phyloP scores from a whole-genome alignment of 1,140 invertebrate species.

The Rhizoglyphus robini region DNA sequence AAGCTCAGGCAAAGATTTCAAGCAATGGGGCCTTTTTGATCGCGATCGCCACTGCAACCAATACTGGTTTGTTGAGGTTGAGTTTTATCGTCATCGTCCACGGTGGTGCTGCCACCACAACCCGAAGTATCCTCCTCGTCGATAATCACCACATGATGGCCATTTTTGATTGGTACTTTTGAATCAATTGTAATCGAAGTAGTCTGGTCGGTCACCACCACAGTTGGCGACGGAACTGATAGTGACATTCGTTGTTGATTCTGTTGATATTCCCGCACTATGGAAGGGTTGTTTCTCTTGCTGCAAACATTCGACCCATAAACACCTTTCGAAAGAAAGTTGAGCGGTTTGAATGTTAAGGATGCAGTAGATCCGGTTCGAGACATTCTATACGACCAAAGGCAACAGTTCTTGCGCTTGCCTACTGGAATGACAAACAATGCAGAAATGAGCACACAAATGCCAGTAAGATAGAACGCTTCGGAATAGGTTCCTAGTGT shows the following conservation, averaged over 20 bases:
- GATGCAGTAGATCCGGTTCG: background rate
- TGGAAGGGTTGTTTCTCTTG: background rate
- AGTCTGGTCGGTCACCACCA: too few species aligned
- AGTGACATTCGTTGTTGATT: background rate
- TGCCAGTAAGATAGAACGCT: slow-evolving; percentile 72
- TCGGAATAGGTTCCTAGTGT: slow-evolving; percentile 58
- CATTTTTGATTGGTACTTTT: background rate
- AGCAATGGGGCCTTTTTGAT: too few species aligned
- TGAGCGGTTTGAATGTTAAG: background rate
- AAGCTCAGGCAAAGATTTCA: too few species aligned
- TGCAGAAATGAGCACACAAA: slow-evolving; percentile 70
- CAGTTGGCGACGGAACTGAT: background rate
- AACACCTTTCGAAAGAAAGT: background rate
- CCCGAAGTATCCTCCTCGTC: background rate
- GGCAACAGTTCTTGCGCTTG: background rate
- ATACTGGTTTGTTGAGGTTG: too few species aligned
- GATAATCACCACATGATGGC: background rate
- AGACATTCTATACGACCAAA: background rate
- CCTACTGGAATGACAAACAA: slow-evolving; percentile 46
- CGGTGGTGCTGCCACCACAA: too few species aligned
- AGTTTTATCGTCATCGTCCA: too few species aligned
- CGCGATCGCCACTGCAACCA: too few species aligned
- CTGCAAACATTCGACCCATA: background rate
- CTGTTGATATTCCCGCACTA: background rate
- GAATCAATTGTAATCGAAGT: too few species aligned